Conservation (phyloP, 2,113 vertebrate genomes). For the Amazona vittata region DNA sequence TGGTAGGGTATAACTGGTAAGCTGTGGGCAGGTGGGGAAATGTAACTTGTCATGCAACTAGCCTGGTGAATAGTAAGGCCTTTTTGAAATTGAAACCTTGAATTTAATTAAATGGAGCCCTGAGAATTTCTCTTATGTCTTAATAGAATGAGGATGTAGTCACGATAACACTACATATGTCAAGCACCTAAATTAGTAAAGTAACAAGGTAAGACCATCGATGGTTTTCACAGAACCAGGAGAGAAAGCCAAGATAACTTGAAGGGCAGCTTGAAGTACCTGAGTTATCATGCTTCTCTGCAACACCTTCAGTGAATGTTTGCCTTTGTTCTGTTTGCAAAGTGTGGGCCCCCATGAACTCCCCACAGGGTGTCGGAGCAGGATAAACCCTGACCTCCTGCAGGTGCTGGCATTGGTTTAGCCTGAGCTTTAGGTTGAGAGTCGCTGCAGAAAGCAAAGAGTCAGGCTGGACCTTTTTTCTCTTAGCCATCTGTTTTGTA, state of each 20-base stretch:
- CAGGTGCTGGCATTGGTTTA: not conserved
- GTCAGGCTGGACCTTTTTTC: not conserved
- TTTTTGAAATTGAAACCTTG: not conserved
- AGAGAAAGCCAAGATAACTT: not conserved
- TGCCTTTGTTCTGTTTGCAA: not conserved
- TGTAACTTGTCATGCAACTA: not conserved
- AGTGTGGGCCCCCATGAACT: fast-evolving
- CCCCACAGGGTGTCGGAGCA: fast-evolving
- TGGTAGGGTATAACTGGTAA: not conserved
- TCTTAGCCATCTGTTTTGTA: not conserved
- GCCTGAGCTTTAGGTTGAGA: not conserved
- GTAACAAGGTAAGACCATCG: not conserved
- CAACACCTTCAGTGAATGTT: not conserved
- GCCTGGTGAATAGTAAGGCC: not conserved
- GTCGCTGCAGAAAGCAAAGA: not conserved
- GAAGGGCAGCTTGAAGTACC: not conserved
- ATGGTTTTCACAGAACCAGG: not conserved
- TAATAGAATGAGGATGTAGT: not conserved
- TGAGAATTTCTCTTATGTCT: not conserved
- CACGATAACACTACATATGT: fast-evolving
- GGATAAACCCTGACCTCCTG: not conserved
- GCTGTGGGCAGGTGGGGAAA: not conserved
- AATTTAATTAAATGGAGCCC: not conserved
- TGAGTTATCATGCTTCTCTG: not conserved
- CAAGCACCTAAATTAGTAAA: not conserved